A percentile compares a stretch with the other conserved stretches of the same genome.
These are phyloP conservation scores for Macrobrachium nipponense DNA, from an alignment of 1,140 invertebrate genomes.

Conservation along the genomic window DNA sequence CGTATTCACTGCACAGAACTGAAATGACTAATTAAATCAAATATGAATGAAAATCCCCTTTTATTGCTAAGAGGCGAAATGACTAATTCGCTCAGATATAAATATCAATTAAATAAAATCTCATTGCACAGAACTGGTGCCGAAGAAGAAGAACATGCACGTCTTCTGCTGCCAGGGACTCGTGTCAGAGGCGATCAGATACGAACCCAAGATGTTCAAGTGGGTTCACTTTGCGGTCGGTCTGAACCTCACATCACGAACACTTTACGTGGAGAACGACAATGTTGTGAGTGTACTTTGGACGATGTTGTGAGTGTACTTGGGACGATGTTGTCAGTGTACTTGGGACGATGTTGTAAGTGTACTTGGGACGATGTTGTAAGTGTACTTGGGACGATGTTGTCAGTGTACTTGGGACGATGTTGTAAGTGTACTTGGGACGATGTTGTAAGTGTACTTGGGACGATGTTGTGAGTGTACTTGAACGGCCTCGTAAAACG, in stretches of 20 bases:
- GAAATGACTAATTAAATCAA: no score
- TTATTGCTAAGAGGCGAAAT: background rate
- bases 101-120: background rate
- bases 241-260: slow-evolving; percentile 21
- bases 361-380: slow-evolving; percentile 46
- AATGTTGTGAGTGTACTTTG: slow-evolving; percentile 34
- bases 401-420: no score
- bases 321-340: slow-evolving; percentile 36
- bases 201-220: slow-evolving; percentile 30
- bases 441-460: no score
- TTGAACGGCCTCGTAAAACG: background rate
- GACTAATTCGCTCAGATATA: background rate
- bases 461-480: slow-evolving; percentile 40
- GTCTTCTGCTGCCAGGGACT: slow-evolving; percentile 35
- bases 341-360: background rate
- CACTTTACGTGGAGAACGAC: slow-evolving; percentile 18
- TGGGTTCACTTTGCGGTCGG: slow-evolving; percentile 42
- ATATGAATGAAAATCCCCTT: no score
- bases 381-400: background rate
- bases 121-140: slow-evolving; percentile 35
- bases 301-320: slow-evolving; percentile 13
- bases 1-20: no score
- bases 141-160: slow-evolving; percentile 50
- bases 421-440: slow-evolving; percentile 17
- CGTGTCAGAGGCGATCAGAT: slow-evolving; percentile 29